Percentiles rank a stretch among this genome's conserved stretches.
Conservation (phyloP, 1,140 invertebrate species). For the Lepidurus arcticus region DNA sequence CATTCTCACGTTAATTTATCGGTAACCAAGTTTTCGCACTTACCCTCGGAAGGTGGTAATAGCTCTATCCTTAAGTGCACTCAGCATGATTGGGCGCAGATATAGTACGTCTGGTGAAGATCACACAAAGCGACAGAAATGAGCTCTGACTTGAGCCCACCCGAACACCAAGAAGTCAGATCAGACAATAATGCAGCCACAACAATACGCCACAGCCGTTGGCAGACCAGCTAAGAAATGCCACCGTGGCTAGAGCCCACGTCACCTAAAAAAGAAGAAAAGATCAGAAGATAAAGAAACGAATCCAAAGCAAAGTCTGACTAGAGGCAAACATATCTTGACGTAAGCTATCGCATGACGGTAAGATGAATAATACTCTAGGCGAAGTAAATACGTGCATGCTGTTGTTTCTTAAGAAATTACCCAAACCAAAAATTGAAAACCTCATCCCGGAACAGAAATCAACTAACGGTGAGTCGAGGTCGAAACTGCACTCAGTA, state of each 20-base stretch:
- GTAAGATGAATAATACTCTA: no score
- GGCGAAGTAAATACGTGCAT: no score
- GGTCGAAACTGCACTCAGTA: no score
- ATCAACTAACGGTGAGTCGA: no score
- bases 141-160: background rate
- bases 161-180: background rate
- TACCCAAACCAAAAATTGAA: no score
- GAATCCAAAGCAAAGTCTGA: background rate
- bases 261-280: background rate
- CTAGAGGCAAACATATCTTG: background rate
- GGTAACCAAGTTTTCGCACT: constrained; percentile 18
- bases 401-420: no score
- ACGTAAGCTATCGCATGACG: background rate
- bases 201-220: background rate
- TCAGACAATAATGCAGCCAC: background rate
- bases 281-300: background rate
- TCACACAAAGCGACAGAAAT: constrained; percentile 5
- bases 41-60: constrained; percentile 18
- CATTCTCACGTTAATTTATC: constrained; percentile 19
- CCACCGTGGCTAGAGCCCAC: background rate
- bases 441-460: no score
- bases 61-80: constrained; percentile 18
- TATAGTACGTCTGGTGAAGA: constrained; percentile 8
- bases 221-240: background rate
- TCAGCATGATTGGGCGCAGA: constrained; percentile 14